These are phyloP conservation scores for Alosa alosa DNA, from an alignment of 2,113 vertebrate species.

Conservation along the genomic window DNA sequence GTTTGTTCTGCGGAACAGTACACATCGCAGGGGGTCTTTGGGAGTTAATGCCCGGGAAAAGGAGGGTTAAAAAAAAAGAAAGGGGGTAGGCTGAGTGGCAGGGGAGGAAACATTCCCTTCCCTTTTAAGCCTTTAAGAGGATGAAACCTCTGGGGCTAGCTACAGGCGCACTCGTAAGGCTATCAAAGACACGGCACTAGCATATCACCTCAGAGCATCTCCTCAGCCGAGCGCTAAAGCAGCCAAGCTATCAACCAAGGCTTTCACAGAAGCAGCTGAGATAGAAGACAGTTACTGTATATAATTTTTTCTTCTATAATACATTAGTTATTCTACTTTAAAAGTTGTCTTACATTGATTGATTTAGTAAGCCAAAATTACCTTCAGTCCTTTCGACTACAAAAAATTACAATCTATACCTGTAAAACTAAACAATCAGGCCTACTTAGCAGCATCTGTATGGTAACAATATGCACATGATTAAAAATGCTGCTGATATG, in stretches of 20 bases:
- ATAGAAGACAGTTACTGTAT: not conserved
- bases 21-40: constrained; percentile 3
- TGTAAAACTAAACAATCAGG: too few relatives aligned
- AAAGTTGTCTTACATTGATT: not conserved
- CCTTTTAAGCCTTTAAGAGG: constrained; percentile 20
- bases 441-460: too few relatives aligned
- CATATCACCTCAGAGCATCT: constrained; percentile 6
- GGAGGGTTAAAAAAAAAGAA: not conserved
- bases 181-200: not conserved
- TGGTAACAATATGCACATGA: not conserved
- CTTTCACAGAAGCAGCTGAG: not conserved
- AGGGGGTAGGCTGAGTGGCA: not conserved
- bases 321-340: not conserved
- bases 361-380: not conserved
- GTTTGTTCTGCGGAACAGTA: not conserved
- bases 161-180: not conserved
- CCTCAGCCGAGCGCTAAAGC: not conserved
- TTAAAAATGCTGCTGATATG: not conserved
- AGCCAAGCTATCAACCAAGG: not conserved
- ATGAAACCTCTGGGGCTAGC: constrained; percentile 10
- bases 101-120: constrained; percentile 17
- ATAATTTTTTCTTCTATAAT: not conserved
- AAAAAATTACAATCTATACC: too few relatives aligned
- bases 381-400: not conserved
- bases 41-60: not conserved